A percentile compares a stretch with the other conserved stretches of the same genome.
Evolutionary conservation across 2,888 invertebrate species (phyloP).

Genomic region (Hemaris fuciformis): DNA sequence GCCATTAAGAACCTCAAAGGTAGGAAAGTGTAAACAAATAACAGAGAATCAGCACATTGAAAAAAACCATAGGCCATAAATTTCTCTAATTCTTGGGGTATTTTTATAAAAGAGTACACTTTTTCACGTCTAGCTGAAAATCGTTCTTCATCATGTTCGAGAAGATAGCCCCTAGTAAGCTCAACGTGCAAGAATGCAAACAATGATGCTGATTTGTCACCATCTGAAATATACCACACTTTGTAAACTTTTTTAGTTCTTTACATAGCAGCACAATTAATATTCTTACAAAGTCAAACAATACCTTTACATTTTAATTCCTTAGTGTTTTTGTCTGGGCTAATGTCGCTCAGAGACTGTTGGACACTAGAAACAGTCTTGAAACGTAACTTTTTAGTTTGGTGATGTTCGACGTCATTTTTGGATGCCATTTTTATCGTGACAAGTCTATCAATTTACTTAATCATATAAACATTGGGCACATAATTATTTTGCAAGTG

Average conservation of each 20-base stretch:
- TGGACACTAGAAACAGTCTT: slow-evolving; percentile 62
- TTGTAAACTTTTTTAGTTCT: not conserved
- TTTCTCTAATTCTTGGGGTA: slow-evolving; percentile 94
- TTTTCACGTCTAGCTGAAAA: slow-evolving; percentile 96
- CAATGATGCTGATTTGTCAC: slow-evolving; percentile 69
- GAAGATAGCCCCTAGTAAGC: slow-evolving; percentile 93
- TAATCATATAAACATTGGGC: slow-evolving; percentile 16
- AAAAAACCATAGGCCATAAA: slow-evolving; percentile 97
- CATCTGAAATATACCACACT: slow-evolving; percentile 51
- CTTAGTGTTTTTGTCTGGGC: slow-evolving; percentile 54
- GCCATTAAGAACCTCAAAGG: slow-evolving; percentile 95
- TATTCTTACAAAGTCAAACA: not conserved
- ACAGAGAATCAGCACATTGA: slow-evolving; percentile 97
- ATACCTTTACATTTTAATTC: slow-evolving; percentile 64
- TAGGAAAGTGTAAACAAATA: slow-evolving; percentile 98
- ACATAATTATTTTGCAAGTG: slow-evolving; percentile 12
- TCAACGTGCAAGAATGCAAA: slow-evolving; percentile 91
- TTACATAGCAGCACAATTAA: not conserved
- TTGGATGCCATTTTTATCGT: slow-evolving; percentile 52
- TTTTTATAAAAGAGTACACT: slow-evolving; percentile 98
- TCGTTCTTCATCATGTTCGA: slow-evolving; percentile 97
- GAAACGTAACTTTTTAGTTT: slow-evolving; percentile 73
- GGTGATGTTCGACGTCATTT: slow-evolving; percentile 66
- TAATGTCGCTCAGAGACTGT: slow-evolving; percentile 55
- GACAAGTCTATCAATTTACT: not conserved